Evolutionary conservation across 2,797 vertebrate species (phyloP), one percentile per base, ranked within the genome.

Genomic region (Ptychobarbus kaznakovi): DNA sequence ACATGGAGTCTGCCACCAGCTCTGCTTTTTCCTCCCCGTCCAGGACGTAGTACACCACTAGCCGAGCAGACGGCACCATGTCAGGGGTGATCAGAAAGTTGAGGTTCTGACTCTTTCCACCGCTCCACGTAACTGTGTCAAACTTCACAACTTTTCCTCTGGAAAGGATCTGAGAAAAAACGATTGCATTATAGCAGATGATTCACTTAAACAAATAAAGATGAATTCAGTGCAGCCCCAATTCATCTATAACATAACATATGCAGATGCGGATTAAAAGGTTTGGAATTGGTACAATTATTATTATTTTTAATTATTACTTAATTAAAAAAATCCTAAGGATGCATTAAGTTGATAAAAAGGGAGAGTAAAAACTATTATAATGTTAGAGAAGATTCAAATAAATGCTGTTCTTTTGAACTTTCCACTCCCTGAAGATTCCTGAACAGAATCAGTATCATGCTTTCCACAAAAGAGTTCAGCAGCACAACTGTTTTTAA

Each of bases 11-110:
- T 2, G 97, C 97, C 80, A 99, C 97, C 82, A 99, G 90, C 90
- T 99, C 98, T 0, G 96, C 92, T 0, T 86, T 93, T 28, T 93
- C 90, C 87, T 97, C 96, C 70, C 95, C 96, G 1, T 80, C 92
- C 70, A 97, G 92, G 51, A 97, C 93, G 91, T 98, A 98, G 90
- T 97, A 99, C 83, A 97, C 96, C 89, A 99, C 86, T 63, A 99
- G 92, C 2, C 98, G 94, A 25, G 96, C 92, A 35, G 97, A 99
- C 10, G 98, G 98, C 69, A 96, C 96, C 98, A 99, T 99, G 85
- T 93, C 84, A 4, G 92, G 3, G 0, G 95, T 98, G 83, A 98
- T 94, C 84, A 87, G 81, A 56, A 99, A 94, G 66, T 91, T 95
- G 32, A 99, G 86, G 15, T 77, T 91, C 73, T 97, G 96, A 15